Evolutionary conservation across 2,797 vertebrate species (phyloP), one percentile per base, ranked within the genome.

Genomic region (Mastacembelus armatus): DNA sequence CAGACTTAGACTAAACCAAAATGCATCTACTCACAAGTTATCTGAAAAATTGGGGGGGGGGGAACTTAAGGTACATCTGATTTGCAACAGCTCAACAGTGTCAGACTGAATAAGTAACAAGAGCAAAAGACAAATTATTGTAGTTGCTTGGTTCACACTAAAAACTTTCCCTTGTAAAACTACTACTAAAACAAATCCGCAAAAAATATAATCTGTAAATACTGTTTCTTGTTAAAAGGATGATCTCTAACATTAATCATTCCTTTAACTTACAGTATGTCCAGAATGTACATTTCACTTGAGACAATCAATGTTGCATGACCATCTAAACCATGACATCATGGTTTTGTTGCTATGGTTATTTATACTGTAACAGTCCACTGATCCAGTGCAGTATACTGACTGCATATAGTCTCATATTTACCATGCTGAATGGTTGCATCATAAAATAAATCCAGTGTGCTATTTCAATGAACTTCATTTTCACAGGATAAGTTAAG

Each of bases 161-260:
- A 33, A 43, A 21, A 67, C 40, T 56, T 54, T 42, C 42, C 43
- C 35, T 56, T 38, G 40, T 67, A 65, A 82, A 78, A 76, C 36
- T 40, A 65, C 16, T 38, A 56, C 19, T 47, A 58, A 71, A 80
- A 49, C n/a, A 66, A 64, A 50, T 56, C 44, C 54, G 66, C 19
- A 60, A 78, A 74, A 83, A 71, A 82, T 71, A 80, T 2, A 70
- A 78, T 52, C 38, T 54, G 14, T 44, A 27, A 39, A 62, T 39
- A 42, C n/a, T 29, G 32, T 55, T 44, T 50, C 51, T 61, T 40
- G 73, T 51, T 44, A 60, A 74, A 70, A 74, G 60, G 65, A 81
- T 74, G 40, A 83, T 63, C 47, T 83, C 66, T 81, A 64, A 83
- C 78, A 77, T 77, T 85, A 77, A 70, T 57, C 71, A 80, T 80